phyloP scores from a whole-genome alignment of 2,888 invertebrate genomes.

The Taenaris catops region DNA sequence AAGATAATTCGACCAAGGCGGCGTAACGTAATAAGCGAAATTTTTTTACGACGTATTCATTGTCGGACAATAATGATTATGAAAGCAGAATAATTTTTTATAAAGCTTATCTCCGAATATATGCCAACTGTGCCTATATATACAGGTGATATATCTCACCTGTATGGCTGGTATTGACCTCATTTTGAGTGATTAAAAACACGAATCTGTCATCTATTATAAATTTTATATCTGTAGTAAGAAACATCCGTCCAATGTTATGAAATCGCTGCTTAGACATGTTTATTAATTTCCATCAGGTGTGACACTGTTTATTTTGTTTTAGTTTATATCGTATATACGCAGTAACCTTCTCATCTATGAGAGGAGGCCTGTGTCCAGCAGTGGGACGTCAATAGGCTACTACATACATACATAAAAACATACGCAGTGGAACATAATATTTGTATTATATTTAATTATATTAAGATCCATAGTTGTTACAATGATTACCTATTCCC shows the following conservation, averaged over 20 bases:
- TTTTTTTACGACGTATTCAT: constrained; percentile 47
- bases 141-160: constrained; percentile 16
- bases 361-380: too few relatives aligned
- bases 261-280: constrained; percentile 6
- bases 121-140: constrained; percentile 12
- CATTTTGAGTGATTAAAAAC: constrained; percentile 11
- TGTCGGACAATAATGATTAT: constrained; percentile 30
- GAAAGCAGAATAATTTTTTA: constrained; percentile 17
- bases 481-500: too few relatives aligned
- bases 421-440: too few relatives aligned
- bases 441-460: too few relatives aligned
- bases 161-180: constrained; percentile 10
- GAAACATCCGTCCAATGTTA: constrained; percentile 9
- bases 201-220: constrained; percentile 7
- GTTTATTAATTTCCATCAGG: too few relatives aligned
- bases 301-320: too few relatives aligned
- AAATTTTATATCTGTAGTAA: constrained; percentile 6
- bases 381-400: too few relatives aligned
- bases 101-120: constrained; percentile 14
- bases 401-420: too few relatives aligned
- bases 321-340: too few relatives aligned
- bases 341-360: too few relatives aligned
- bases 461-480: too few relatives aligned
- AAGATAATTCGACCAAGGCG: constrained; percentile 26
- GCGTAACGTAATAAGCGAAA: constrained; percentile 31